These are phyloP conservation scores for Scolopax mira DNA, from an alignment of 2,113 vertebrate species.

Conservation along the genomic window DNA sequence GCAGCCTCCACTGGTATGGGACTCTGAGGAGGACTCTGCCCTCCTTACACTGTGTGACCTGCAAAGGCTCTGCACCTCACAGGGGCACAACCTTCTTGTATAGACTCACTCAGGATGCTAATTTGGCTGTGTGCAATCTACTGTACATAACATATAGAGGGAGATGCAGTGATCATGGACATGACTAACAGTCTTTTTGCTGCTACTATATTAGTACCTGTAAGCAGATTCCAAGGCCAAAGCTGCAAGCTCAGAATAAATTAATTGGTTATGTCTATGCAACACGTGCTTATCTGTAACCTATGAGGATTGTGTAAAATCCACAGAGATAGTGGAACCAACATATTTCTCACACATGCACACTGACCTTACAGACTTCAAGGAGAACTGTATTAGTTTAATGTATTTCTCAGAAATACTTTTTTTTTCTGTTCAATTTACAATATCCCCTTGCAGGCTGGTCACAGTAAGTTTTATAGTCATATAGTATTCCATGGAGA, in stretches of 20 bases:
- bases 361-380: neutral
- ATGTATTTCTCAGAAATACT: neutral
- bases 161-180: neutral
- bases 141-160: neutral
- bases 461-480: neutral
- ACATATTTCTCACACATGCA: neutral
- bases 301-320: neutral
- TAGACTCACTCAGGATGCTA: neutral
- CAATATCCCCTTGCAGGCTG: neutral
- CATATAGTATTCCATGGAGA: neutral
- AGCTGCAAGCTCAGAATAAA: neutral
- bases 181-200: neutral
- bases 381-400: neutral
- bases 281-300: neutral
- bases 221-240: neutral
- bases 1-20: neutral
- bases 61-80: neutral
- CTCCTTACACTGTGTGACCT: neutral
- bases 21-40: neutral
- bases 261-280: neutral
- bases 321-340: neutral
- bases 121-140: neutral
- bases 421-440: neutral
- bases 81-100: neutral
- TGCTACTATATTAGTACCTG: neutral